Percentiles rank a stretch among this genome's conserved stretches.
phyloP scores from a whole-genome alignment of 2,888 invertebrate genomes.

The Trisateles emortualis region DNA sequence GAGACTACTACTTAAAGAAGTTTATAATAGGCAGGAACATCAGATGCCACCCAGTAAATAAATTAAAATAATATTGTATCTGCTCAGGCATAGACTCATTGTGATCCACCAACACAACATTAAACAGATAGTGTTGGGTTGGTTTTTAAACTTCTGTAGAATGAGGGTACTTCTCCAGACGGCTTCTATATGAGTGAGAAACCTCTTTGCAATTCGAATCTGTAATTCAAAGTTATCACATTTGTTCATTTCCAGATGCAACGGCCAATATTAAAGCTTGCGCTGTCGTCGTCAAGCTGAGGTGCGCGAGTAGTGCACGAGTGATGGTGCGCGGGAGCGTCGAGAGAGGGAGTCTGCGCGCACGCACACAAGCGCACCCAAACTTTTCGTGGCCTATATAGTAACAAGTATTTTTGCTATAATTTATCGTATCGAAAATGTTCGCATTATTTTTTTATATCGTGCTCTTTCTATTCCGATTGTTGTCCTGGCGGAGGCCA shows the following conservation, averaged over 20 bases:
- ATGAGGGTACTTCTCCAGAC: too few species aligned
- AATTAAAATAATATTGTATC: too few species aligned
- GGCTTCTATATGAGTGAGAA: too few species aligned
- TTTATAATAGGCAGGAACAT: too few species aligned
- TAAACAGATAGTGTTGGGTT: too few species aligned
- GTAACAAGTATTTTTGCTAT: constrained; percentile 86
- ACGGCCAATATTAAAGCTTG: constrained; percentile 24
- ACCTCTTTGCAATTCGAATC: too few species aligned
- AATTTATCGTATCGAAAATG: constrained; percentile 77
- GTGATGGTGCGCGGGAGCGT: constrained; percentile 1
- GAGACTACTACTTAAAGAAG: too few species aligned
- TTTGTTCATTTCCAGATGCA: constrained; percentile 22
- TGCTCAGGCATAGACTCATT: too few species aligned
- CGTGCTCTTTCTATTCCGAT: constrained; percentile 67
- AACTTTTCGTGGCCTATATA: constrained; percentile 65
- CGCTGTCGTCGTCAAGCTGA: constrained; percentile 26
- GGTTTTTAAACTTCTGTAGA: too few species aligned
- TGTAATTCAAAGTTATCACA: too few species aligned
- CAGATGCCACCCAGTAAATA: too few species aligned
- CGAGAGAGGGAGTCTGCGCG: background rate
- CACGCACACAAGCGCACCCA: constrained; percentile 29
- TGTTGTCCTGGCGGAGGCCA: constrained; percentile 59
- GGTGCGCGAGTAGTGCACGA: constrained; percentile 8
- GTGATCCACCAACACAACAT: too few species aligned
- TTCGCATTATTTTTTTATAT: constrained; percentile 79